Percentiles rank a stretch among this genome's conserved stretches.
These are phyloP conservation scores for Haliclystus octoradiatus DNA, from an alignment of 30 jellyfish, hydroid and myxozoan genomes.

Conservation along the genomic window DNA sequence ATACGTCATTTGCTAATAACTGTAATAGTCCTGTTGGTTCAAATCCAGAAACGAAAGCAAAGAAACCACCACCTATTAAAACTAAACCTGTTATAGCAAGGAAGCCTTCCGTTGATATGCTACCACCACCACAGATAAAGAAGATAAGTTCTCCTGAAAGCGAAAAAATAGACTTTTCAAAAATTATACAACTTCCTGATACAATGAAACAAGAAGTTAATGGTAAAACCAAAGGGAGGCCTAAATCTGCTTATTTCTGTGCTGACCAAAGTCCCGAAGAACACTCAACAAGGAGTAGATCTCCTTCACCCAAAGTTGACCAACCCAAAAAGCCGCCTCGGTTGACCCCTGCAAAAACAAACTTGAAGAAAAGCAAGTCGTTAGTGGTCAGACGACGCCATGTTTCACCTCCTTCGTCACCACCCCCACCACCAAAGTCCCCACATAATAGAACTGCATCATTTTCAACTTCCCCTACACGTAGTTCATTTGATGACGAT, in stretches of 20 bases:
- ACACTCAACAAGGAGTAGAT: not conserved
- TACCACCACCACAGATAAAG: not conserved
- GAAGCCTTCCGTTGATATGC: not conserved
- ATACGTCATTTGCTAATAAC: not conserved
- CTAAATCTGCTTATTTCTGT: not conserved
- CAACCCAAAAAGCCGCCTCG: not conserved
- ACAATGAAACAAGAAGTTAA: not conserved
- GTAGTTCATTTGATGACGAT: not conserved
- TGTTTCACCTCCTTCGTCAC: not conserved
- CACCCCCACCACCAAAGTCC: not conserved
- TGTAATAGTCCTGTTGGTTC: not conserved
- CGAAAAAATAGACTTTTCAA: not conserved
- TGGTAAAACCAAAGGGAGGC: not conserved
- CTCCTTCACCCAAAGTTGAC: not conserved
- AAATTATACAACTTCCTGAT: not conserved
- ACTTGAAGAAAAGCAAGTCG: not conserved
- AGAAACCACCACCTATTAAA: not conserved
- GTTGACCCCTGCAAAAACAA: not conserved
- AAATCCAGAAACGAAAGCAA: not conserved
- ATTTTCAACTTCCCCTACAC: not conserved
- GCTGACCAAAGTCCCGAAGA: not conserved
- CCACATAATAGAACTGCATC: not conserved
- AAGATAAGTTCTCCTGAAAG: not conserved
- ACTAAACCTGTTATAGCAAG: not conserved
- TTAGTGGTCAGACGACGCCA: not conserved